Percentiles rank a stretch among this genome's conserved stretches.
phyloP scores from a whole-genome alignment of 2,113 vertebrate species.

The Baryphthengus martii region DNA sequence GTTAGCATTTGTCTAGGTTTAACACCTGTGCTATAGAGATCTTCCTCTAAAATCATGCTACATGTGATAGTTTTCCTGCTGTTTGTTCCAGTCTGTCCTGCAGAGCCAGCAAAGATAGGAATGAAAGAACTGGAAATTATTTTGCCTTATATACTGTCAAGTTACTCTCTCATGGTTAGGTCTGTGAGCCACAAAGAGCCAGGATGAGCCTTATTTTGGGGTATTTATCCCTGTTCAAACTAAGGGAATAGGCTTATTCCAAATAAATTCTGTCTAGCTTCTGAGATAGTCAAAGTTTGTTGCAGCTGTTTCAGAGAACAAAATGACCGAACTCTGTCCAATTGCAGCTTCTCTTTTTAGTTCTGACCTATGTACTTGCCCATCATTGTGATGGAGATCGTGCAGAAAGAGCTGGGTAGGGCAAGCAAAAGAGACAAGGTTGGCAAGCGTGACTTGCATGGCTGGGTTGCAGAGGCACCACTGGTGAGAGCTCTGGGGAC shows the following conservation, averaged over 20 bases:
- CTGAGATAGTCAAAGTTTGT: neutral
- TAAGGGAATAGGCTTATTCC: neutral
- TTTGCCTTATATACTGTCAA: neutral
- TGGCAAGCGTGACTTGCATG: neutral
- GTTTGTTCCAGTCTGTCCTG: neutral
- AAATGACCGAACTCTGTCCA: neutral
- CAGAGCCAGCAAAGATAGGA: neutral
- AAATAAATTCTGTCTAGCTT: neutral
- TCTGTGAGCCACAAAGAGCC: neutral
- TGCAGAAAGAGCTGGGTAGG: neutral
- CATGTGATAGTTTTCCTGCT: neutral
- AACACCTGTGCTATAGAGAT: neutral
- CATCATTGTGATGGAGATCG: neutral
- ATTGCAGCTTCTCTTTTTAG: neutral
- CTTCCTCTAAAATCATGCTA: neutral
- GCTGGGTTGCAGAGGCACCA: neutral
- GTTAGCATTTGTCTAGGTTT: neutral
- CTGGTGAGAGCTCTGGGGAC: neutral
- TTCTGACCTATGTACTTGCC: neutral
- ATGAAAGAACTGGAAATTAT: neutral
- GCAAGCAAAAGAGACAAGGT: neutral
- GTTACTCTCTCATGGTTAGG: neutral
- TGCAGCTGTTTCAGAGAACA: neutral
- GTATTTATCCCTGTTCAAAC: neutral
- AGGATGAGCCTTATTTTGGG: neutral